These are phyloP conservation scores for Spongilla lacustris DNA, from an alignment of 37 sponge, comb jelly and placozoan genomes.

Conservation along the genomic window DNA sequence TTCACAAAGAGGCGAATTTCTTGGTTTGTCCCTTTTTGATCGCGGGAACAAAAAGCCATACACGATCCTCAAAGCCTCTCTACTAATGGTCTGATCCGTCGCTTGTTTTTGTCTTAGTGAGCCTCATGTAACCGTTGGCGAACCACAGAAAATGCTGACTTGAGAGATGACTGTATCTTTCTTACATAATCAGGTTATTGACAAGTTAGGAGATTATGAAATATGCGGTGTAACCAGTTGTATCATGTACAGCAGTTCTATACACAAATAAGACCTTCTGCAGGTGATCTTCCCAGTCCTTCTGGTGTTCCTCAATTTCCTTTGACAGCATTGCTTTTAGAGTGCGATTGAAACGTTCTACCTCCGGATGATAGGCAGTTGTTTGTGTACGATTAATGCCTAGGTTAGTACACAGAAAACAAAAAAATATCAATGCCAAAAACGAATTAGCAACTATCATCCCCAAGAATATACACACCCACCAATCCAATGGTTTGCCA, in stretches of 20 bases:
- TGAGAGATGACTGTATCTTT: not conserved
- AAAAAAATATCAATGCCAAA: too few species aligned
- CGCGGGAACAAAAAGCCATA: slow-evolving; percentile 45
- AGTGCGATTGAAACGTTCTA: slow-evolving; percentile 46
- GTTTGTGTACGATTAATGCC: too few species aligned
- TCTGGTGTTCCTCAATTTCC: slow-evolving; percentile 38
- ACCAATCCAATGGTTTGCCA: too few species aligned
- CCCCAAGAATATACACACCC: too few species aligned
- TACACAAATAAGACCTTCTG: slow-evolving; percentile 17
- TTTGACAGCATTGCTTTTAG: slow-evolving; percentile 45
- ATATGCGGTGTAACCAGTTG: slow-evolving; percentile 26
- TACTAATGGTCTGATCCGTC: not conserved
- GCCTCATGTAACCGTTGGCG: not conserved
- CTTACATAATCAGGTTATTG: slow-evolving; percentile 22
- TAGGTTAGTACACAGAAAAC: too few species aligned
- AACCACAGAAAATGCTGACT: not conserved
- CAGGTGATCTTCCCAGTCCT: slow-evolving; percentile 47
- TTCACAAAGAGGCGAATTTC: slow-evolving; percentile 33
- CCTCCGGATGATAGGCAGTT: slow-evolving; percentile 15
- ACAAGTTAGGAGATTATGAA: slow-evolving; percentile 13
- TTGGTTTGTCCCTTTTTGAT: slow-evolving; percentile 41
- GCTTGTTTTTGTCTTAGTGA: not conserved
- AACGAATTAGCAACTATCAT: too few species aligned
- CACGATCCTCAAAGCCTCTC: slow-evolving; percentile 27
- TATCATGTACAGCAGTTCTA: slow-evolving; percentile 43